phyloP scores from a whole-genome alignment of 2,888 invertebrate genomes.

The Leistus spinibarbis region DNA sequence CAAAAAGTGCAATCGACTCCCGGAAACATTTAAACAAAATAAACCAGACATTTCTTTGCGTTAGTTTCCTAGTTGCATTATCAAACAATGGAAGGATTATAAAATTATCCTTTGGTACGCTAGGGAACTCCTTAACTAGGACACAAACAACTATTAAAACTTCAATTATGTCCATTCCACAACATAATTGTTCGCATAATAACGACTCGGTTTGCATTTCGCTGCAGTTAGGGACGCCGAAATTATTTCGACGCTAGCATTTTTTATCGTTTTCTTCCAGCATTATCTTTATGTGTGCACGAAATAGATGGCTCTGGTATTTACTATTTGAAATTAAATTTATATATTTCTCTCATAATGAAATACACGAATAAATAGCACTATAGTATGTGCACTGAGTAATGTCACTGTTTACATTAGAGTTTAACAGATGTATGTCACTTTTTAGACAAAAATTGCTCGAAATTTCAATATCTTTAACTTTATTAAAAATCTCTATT shows the following conservation, averaged over 20 bases:
- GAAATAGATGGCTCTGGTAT: no score
- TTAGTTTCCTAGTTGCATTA: neutral
- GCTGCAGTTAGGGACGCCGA: neutral
- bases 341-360: no score
- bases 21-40: no score
- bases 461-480: no score
- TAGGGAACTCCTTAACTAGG: neutral
- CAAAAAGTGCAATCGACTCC: neutral
- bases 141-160: slow-evolving; percentile 29
- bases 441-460: no score
- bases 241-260: neutral
- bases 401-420: no score
- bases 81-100: neutral
- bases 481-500: no score
- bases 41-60: neutral
- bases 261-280: neutral
- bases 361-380: no score
- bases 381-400: no score
- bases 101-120: neutral
- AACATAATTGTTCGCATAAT: slow-evolving; percentile 3
- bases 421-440: no score
- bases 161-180: slow-evolving; percentile 26
- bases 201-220: neutral
- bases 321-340: no score
- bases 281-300: neutral